Evolutionary conservation across 2,888 invertebrate species (phyloP).

Genomic region (Polydrusus pterygomalis): DNA sequence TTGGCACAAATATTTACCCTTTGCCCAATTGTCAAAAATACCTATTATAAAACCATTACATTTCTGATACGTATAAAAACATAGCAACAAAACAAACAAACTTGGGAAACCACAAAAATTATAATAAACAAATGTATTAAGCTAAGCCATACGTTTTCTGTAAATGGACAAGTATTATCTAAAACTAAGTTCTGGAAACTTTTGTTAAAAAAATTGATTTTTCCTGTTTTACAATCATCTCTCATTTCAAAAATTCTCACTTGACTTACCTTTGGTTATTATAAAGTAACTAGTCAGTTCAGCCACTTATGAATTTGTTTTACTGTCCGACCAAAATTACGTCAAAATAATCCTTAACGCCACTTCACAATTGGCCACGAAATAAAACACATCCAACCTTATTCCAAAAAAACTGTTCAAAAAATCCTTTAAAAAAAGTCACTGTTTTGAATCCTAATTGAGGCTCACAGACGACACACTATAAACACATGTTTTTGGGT

Average conservation of each 20-base stretch:
- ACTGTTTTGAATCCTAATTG: neutral
- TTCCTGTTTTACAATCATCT: too few species aligned
- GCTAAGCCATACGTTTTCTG: too few species aligned
- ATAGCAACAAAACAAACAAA: too few species aligned
- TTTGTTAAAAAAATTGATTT: too few species aligned
- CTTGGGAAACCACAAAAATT: too few species aligned
- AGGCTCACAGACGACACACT: neutral
- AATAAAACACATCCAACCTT: neutral
- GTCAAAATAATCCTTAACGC: constrained; percentile 9
- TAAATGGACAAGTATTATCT: too few species aligned
- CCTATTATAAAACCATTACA: too few species aligned
- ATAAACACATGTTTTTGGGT: constrained; percentile 19
- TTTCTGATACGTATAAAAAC: too few species aligned
- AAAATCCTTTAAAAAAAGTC: neutral
- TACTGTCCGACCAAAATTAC: neutral
- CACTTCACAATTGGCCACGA: neutral
- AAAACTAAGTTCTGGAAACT: too few species aligned
- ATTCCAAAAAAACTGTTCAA: neutral
- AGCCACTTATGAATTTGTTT: neutral
- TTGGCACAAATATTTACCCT: too few species aligned
- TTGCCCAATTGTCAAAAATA: too few species aligned
- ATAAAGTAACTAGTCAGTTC: constrained; percentile 1
- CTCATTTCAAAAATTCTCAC: neutral
- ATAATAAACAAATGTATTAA: too few species aligned
- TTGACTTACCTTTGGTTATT: constrained; percentile 29